Percentiles rank a stretch among this genome's conserved stretches.
These are phyloP conservation scores for Abscondita cerata DNA, from an alignment of 2,888 invertebrate species.

Conservation along the genomic window DNA sequence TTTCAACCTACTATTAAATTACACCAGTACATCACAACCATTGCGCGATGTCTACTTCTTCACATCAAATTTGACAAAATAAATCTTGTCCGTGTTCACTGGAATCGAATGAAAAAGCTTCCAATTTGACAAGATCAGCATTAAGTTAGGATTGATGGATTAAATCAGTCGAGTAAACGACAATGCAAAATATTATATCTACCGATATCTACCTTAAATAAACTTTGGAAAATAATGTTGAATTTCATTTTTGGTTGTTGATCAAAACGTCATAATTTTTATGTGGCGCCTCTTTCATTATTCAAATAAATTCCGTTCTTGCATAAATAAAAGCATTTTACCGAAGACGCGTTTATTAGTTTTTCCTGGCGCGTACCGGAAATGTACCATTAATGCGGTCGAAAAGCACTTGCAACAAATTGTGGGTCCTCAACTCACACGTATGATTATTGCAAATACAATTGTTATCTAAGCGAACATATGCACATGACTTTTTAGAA, in stretches of 20 bases:
- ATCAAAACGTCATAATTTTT: slow-evolving; percentile 1
- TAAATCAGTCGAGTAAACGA: slow-evolving; percentile 2
- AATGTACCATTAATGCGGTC: too few species aligned
- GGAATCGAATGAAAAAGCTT: slow-evolving; percentile 8
- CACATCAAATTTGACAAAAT: neutral
- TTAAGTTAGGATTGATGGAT: slow-evolving; percentile 1
- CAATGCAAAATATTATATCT: slow-evolving; percentile 8
- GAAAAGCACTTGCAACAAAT: too few species aligned
- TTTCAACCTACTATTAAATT: too few species aligned
- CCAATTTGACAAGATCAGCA: slow-evolving; percentile 8
- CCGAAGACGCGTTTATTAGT: neutral
- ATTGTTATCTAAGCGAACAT: slow-evolving; percentile 2
- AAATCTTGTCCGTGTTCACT: neutral
- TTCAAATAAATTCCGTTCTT: neutral
- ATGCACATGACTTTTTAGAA: slow-evolving; percentile 24
- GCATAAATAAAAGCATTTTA: neutral
- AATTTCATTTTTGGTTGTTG: slow-evolving; percentile 6
- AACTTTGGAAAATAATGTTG: neutral
- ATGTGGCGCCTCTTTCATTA: slow-evolving; percentile 11
- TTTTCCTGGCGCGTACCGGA: neutral
- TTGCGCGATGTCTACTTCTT: too few species aligned
- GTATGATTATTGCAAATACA: too few species aligned
- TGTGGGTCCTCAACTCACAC: too few species aligned
- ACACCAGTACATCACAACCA: too few species aligned
- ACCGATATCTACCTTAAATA: neutral